Base-by-base conservation (phyloP, 1,140 invertebrate genomes). In the Zaprionus ornatus region DNA sequence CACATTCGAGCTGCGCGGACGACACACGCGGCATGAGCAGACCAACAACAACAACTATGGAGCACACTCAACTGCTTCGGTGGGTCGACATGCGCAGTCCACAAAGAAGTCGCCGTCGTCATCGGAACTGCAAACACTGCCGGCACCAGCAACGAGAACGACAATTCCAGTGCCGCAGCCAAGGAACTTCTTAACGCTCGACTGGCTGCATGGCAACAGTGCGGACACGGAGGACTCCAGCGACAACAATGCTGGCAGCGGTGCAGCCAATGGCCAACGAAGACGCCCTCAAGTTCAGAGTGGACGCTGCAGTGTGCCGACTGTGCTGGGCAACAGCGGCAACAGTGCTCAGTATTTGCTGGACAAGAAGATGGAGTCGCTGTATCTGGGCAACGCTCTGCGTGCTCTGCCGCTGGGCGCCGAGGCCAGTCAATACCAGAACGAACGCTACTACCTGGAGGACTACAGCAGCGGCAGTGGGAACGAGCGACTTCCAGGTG, bases 301-400 rank as follows among this genome's bases (percentile, higher is more conserved):
- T n/a, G 91, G 86, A 40, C 74, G 91, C 15, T 90, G 90, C 63
- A 91, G 90, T 73, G 90, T 91, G 1, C 88, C 88, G 21, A 91
- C 87, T 25, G 90, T 91, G 50, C 67, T 90, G n/a, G 60, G 68
- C 54, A 78, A 65, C 37, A 42, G 40, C 23, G 64, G 80, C 60
- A 87, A 74, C 55, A 76, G 73, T 12, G 83, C 74, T 9, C 91
- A 91, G 61, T 92, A 92, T 72, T 79, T 90, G 77, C 79, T 92
- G 45, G 91, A 92, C 52, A 91, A 92, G 71, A 92, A 92, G 69
- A 91, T 92, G 90, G 88, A 92, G 79, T 88, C 91, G 0, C 69
- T 92, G 15, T 92, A 91, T 68, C 77, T 92, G 52, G 87, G 87
- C 25, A 91, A 85, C 29, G 90, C 90, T 1, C 61, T 91, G 40